These are phyloP conservation scores for Caenorhabditis parvicauda DNA, from an alignment of 2,888 invertebrate genomes.

Conservation along the genomic window DNA sequence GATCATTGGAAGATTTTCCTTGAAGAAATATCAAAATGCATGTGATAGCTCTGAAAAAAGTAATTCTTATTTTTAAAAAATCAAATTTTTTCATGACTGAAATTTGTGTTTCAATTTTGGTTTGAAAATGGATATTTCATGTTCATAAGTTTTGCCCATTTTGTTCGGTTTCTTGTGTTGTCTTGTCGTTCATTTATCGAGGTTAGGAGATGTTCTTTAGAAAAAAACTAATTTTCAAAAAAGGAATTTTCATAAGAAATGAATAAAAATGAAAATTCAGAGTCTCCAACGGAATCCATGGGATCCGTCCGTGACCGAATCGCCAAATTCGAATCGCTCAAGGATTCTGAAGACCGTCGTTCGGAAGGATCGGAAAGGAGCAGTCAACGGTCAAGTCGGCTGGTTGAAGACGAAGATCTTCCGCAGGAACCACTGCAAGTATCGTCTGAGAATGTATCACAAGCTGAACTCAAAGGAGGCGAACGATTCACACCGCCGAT, in stretches of 20 bases:
- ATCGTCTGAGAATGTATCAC: conserved; percentile 28
- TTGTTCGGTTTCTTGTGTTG: too few species aligned
- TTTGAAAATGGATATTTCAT: too few species aligned
- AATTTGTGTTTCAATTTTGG: too few species aligned
- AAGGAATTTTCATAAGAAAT: not conserved
- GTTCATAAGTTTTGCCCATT: too few species aligned
- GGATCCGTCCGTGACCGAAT: conserved; percentile 45
- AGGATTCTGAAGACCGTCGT: conserved; percentile 8
- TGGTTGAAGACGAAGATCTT: conserved; percentile 15
- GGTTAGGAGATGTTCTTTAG: not conserved
- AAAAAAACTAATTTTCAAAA: not conserved
- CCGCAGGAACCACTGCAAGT: conserved; percentile 27
- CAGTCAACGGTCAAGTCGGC: conserved; percentile 2
- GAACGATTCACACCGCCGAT: conserved; percentile 1
- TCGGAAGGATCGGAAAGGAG: conserved; percentile 1
- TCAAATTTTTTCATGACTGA: too few species aligned
- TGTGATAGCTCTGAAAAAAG: too few species aligned
- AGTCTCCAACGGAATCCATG: conserved; percentile 37
- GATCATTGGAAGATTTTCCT: too few species aligned
- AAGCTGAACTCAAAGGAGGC: conserved; percentile 25
- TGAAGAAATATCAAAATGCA: too few species aligned
- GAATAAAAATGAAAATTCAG: conserved; percentile 16
- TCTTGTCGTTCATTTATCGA: too few species aligned
- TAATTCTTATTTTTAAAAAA: too few species aligned
- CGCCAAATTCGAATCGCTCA: conserved; percentile 39